Base-by-base conservation (phyloP, 2,797 vertebrate species). In the Leuciscus waleckii region DNA sequence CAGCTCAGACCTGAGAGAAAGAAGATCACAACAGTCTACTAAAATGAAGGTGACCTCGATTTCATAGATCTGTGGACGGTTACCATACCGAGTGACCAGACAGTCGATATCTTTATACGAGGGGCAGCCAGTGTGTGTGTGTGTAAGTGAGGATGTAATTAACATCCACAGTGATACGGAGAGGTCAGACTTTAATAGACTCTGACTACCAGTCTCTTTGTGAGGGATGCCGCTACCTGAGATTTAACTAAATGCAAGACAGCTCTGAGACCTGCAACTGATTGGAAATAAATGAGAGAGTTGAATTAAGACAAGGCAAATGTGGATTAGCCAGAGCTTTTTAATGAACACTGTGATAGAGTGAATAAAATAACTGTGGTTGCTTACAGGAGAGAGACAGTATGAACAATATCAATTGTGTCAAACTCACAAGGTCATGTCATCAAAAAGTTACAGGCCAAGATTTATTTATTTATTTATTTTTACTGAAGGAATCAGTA, bases 251-350 rank as follows among this genome's bases (percentile, higher is more conserved):
- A 85, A 86, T 81, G 70, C 73, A 74, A 86, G 87, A 82, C 61
- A 61, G 87, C 83, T 86, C 73, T 56, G 35, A 90, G 85, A 88
- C 82, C 76, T 49, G 77, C 56, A 41, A 71, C 77, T 90, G 87
- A 89, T 88, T 88, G 85, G 85, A 90, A 90, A 87, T 83, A 88
- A 88, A 90, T 88, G 83, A 88, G 80, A 79, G 71, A 70, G 77
- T 51, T 83, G 83, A 85, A 84, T 90, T 87, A 87, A 87, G 73
- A 26, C 77, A 87, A 87, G 83, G 85, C 81, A 88, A 86, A 78
- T 78, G 89, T 87, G 74, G 83, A 87, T 90, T 87, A 87, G 86
- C 76, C 37, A 32, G 77, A 49, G 77, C 41, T 67, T 81, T 81
- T 85, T 88, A 87, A 83, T 88, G 83, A 90, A 90, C 58, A 58